These are phyloP conservation scores for Gymnodraco acuticeps DNA, from an alignment of 2,797 vertebrate genomes.

Conservation along the genomic window DNA sequence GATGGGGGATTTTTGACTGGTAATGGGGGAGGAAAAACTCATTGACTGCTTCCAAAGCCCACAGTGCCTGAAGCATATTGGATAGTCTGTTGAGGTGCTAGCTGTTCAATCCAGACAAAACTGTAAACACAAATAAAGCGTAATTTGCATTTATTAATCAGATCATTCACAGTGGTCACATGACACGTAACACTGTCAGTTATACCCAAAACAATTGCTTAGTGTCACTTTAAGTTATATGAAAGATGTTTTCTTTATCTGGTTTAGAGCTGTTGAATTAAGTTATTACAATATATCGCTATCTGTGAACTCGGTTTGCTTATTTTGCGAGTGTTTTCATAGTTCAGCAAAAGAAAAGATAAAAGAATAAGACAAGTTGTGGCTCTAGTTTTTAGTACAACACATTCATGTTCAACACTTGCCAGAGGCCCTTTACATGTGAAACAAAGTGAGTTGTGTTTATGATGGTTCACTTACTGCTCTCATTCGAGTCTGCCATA, in stretches of 20 bases:
- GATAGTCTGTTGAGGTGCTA: too few relatives aligned
- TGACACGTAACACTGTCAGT: background rate
- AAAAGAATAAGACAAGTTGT: background rate
- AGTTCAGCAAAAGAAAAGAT: background rate
- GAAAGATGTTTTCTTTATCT: background rate
- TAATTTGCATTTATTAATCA: too few relatives aligned
- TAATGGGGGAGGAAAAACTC: too few relatives aligned
- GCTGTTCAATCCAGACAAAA: too few relatives aligned
- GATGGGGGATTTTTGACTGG: too few relatives aligned
- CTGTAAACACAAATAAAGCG: too few relatives aligned
- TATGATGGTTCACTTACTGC: constrained; percentile 85
- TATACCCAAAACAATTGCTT: constrained; percentile 3
- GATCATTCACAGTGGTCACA: background rate
- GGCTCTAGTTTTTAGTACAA: background rate
- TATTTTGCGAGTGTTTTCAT: background rate
- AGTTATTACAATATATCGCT: background rate
- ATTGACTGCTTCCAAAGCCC: too few relatives aligned
- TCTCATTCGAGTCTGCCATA: constrained; percentile 95
- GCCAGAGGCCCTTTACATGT: background rate
- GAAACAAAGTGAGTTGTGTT: background rate
- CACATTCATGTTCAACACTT: background rate
- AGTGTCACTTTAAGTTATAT: background rate
- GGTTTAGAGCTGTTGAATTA: background rate
- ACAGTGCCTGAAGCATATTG: too few relatives aligned
- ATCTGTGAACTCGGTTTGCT: background rate